A percentile compares a stretch with the other conserved stretches of the same genome.
phyloP scores from a whole-genome alignment of 2,888 invertebrate genomes.

The Euphydryas editha region DNA sequence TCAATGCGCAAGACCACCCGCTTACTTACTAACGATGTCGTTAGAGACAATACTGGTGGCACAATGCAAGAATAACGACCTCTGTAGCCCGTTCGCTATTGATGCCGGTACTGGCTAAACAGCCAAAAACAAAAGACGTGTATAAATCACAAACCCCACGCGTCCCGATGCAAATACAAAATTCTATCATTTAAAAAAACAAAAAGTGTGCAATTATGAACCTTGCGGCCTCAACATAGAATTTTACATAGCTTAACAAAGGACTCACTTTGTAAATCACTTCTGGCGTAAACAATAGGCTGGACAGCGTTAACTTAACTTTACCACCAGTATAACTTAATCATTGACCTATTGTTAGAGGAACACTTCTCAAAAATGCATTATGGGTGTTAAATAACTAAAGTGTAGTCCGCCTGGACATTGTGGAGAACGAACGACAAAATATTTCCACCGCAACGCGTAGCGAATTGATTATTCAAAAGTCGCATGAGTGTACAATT shows the following conservation, averaged over 20 bases:
- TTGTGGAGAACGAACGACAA: slow-evolving; percentile 64
- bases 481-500: slow-evolving; percentile 39
- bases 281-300: slow-evolving; percentile 77
- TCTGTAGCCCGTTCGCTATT: slow-evolving; percentile 70
- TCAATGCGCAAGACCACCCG: slow-evolving; percentile 80
- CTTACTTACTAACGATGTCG: slow-evolving; percentile 79
- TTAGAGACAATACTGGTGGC: slow-evolving; percentile 75
- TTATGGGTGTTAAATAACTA: slow-evolving; percentile 64
- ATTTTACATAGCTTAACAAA: not conserved
- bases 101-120: slow-evolving; percentile 75
- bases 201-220: slow-evolving; percentile 37
- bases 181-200: slow-evolving; percentile 32
- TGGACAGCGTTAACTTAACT: slow-evolving; percentile 71
- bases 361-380: slow-evolving; percentile 68
- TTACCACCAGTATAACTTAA: slow-evolving; percentile 60
- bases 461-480: slow-evolving; percentile 68
- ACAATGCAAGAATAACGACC: slow-evolving; percentile 82
- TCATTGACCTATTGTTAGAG: slow-evolving; percentile 42
- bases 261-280: slow-evolving; percentile 28
- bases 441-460: slow-evolving; percentile 77
- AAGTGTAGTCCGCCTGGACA: slow-evolving; percentile 60
- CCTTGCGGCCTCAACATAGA: slow-evolving; percentile 26
- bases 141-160: slow-evolving; percentile 78
- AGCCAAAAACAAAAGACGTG: slow-evolving; percentile 80
- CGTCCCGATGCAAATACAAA: slow-evolving; percentile 58